Percentiles rank a stretch among this genome's conserved stretches.
Conservation (phyloP, 2,113 vertebrate species). For the Peucedramus taeniatus region DNA sequence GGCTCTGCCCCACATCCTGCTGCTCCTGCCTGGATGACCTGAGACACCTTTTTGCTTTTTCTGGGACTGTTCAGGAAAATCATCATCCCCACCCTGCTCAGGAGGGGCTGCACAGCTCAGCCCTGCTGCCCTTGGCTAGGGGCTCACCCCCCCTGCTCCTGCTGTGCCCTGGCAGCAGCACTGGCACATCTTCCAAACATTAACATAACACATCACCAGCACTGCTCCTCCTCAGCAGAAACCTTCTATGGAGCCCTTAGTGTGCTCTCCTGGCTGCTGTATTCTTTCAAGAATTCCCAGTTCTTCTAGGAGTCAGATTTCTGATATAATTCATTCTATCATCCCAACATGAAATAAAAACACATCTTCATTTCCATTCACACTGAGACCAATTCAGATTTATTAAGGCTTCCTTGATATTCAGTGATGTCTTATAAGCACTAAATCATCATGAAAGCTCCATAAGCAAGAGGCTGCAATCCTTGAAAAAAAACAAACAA, state of each 20-base stretch:
- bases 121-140: neutral
- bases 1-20: neutral
- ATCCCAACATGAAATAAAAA: conserved; percentile 50
- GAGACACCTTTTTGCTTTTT: neutral
- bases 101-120: neutral
- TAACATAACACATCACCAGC: neutral
- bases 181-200: neutral
- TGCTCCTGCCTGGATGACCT: neutral
- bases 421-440: conserved; percentile 42
- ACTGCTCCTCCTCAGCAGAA: neutral
- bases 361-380: conserved; percentile 60
- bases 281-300: conserved; percentile 27
- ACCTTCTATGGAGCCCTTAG: neutral
- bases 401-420: conserved; percentile 59
- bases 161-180: neutral
- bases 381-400: conserved; percentile 65
- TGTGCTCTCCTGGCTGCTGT: neutral
- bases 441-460: conserved; percentile 46
- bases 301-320: conserved; percentile 25
- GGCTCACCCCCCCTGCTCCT: neutral
- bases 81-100: too few relatives aligned
- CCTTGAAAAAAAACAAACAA: neutral
- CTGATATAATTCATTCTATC: conserved; percentile 48
- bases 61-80: neutral
- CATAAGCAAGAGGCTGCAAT: neutral